These are phyloP conservation scores for Aleiodes leptofemur DNA, from an alignment of 2,888 invertebrate species.

Conservation along the genomic window DNA sequence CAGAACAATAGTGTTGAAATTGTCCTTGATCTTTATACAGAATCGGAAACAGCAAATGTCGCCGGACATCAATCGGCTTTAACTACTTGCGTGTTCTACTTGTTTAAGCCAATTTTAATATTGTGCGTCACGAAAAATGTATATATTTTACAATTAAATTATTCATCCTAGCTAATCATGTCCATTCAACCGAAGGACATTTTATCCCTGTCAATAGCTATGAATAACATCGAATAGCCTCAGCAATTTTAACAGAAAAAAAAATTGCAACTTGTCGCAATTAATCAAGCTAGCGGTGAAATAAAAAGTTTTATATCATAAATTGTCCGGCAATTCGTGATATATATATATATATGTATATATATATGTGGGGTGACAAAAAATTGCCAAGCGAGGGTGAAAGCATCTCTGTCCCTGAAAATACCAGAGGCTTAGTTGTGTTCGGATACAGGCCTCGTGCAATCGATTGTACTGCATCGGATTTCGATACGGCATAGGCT, in stretches of 20 bases:
- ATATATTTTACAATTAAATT: no score
- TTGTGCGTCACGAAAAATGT: no score
- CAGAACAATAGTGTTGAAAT: conserved; percentile 8
- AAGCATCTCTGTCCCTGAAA: conserved; percentile 6
- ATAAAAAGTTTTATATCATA: not conserved
- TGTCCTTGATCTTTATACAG: conserved; percentile 31
- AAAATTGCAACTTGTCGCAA: not conserved
- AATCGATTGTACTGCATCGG: conserved; percentile 35
- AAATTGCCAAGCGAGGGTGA: not conserved
- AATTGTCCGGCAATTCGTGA: not conserved
- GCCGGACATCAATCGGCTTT: not conserved
- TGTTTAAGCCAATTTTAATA: not conserved
- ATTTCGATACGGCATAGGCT: conserved; percentile 14
- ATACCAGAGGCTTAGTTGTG: no score
- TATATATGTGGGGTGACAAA: not conserved
- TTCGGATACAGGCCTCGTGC: conserved; percentile 1
- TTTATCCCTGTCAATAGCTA: not conserved
- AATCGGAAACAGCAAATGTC: conserved; percentile 8
- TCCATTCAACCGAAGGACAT: no score
- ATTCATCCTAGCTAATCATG: no score
- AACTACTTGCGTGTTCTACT: conserved; percentile 18
- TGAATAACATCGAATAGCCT: not conserved
- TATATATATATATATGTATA: not conserved
- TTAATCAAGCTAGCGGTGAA: not conserved
- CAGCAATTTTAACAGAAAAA: not conserved